Evolutionary conservation across 1,140 invertebrate species (phyloP).

Genomic region (Drosophila subobscura): DNA sequence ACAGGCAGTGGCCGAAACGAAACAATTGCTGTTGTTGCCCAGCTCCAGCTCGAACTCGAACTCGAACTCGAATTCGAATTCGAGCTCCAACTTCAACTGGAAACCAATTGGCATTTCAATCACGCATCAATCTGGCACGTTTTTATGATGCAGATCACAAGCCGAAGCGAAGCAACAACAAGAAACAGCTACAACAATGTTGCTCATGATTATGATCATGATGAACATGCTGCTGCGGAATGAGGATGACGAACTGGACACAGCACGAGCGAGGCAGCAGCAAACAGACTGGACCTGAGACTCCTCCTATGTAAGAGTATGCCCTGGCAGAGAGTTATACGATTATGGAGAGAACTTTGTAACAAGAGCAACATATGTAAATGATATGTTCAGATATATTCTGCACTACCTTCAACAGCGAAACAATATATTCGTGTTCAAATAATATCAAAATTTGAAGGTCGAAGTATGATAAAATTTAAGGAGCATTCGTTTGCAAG

Average conservation of each 20-base stretch:
- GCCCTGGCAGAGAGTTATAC: no score
- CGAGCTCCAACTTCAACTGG: slow-evolving; percentile 30
- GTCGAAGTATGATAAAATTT: no score
- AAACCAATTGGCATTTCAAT: slow-evolving; percentile 81
- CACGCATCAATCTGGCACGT: slow-evolving; percentile 83
- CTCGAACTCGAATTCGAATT: background rate
- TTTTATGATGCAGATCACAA: slow-evolving; percentile 82
- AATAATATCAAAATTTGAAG: no score
- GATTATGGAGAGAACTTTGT: no score
- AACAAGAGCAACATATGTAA: no score
- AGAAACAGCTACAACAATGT: slow-evolving; percentile 20
- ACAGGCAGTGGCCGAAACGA: slow-evolving; percentile 7
- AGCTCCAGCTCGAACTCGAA: no score
- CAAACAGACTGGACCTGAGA: background rate
- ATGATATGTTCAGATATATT: no score
- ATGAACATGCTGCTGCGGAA: slow-evolving; percentile 42
- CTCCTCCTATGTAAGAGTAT: no score
- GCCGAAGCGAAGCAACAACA: slow-evolving; percentile 48
- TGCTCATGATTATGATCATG: slow-evolving; percentile 23
- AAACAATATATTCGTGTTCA: no score
- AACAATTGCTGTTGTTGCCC: slow-evolving; percentile 24
- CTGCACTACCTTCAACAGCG: no score
- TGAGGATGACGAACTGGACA: slow-evolving; percentile 58
- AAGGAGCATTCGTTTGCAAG: no score
- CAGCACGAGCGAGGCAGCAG: slow-evolving; percentile 51